Evolutionary conservation across 1,140 invertebrate species (phyloP).

Genomic region (Magallana ariakensis): DNA sequence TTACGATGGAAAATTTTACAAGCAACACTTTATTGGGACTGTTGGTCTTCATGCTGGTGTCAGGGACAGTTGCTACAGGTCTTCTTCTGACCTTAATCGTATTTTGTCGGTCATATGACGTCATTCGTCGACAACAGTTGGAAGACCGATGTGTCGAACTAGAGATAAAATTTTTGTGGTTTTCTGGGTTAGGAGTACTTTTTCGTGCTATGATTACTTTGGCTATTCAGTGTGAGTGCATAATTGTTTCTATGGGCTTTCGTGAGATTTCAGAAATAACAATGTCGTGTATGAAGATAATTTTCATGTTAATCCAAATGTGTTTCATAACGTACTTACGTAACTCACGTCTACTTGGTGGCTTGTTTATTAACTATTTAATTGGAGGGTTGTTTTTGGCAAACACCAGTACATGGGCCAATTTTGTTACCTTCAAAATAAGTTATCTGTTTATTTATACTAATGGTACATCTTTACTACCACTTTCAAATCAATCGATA

Average conservation of each 20-base stretch:
- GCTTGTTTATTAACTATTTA: background rate
- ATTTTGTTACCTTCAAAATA: background rate
- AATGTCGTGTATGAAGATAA: background rate
- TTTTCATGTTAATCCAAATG: background rate
- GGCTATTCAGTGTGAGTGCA: background rate
- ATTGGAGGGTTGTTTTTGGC: background rate
- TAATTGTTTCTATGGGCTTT: background rate
- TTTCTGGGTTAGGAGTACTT: background rate
- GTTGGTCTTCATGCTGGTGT: background rate
- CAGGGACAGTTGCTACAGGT: background rate
- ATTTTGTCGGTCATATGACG: background rate
- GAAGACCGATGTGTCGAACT: background rate
- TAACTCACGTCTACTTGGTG: background rate
- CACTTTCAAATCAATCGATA: too few species aligned
- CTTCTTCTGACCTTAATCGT: background rate
- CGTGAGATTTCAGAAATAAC: background rate
- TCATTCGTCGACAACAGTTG: background rate
- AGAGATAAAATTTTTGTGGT: background rate
- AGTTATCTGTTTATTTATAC: background rate
- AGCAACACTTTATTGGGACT: background rate
- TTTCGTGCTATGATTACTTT: background rate
- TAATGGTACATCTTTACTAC: background rate
- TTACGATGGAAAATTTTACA: background rate
- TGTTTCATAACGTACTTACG: background rate
- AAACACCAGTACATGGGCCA: background rate